Evolutionary conservation across 2,797 vertebrate species (phyloP), one percentile per base, ranked within the genome.

Genomic region (Schizothorax lantsangensis): DNA sequence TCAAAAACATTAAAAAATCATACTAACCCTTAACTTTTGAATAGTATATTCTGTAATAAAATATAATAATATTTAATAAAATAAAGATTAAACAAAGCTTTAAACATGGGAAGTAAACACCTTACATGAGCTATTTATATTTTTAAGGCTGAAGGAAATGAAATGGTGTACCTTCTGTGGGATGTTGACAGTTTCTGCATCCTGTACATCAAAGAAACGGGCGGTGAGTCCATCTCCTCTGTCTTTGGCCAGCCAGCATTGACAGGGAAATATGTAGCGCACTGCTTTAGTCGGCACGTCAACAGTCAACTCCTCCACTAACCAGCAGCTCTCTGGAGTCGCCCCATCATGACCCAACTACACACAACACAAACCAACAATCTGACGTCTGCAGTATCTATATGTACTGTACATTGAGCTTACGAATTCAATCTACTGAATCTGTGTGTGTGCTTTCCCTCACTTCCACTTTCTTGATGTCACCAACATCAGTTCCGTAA

Each of bases 201-300:
- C 98, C 91, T 98, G 92, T 88, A 99, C 96, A 79, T 97, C 97
- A 83, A 99, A 97, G 33, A 97, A 82, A 5, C 97, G 94, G 0
- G 97, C 92, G 0, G 98, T 98, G 87, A 98, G 92, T 0, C 98
- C 98, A 0, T 99, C 98, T 0, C 97, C 98, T 85, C 97, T 95
- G 91, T 99, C 98, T 94, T 97, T 98, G 94, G 98, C 98, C 89
- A 99, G 94, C 98, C 98, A 99, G 95, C 96, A 98, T 90, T 98
- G 98, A 91, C 98, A 99, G 57, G 93, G 91, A 85, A 99, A 95
- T 9, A 95, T 95, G 83, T 97, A 99, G 95, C 96, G 97, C 92
- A 96, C 92, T 0, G 97, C 98, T 93, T 97, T 98, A 81, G 97
- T 99, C 90, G 98, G 98, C 91, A 99, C 97, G 0, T 96, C 86